Conservation (phyloP, 2,888 invertebrate genomes). For the Euzophera pinguis region DNA sequence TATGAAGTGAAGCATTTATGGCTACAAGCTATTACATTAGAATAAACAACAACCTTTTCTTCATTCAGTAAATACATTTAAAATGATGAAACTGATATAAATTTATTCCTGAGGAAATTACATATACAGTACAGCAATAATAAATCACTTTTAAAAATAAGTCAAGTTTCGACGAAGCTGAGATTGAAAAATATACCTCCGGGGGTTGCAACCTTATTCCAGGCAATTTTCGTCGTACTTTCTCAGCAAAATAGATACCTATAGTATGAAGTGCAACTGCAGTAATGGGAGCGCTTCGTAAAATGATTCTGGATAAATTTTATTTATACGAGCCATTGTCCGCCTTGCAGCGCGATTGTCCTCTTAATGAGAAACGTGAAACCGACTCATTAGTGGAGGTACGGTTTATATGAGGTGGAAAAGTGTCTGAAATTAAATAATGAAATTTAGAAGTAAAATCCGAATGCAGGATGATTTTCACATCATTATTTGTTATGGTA, state of each 20-base stretch:
- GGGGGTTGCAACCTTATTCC: constrained; percentile 36
- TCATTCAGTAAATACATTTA: background rate
- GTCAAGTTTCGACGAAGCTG: constrained; percentile 35
- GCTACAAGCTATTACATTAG: too few relatives aligned
- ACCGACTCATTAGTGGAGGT: constrained; percentile 18
- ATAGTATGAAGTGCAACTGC: constrained; percentile 13
- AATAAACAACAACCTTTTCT: too few relatives aligned
- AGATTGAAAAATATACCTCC: constrained; percentile 35
- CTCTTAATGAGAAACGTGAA: constrained; percentile 25
- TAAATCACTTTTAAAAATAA: background rate
- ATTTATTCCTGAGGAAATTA: too few relatives aligned
- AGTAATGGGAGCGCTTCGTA: constrained; percentile 14
- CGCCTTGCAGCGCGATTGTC: constrained; percentile 16
- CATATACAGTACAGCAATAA: background rate
- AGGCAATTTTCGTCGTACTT: constrained; percentile 33
- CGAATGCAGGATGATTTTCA: background rate
- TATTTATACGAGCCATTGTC: constrained; percentile 19
- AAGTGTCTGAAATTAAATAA: constrained; percentile 7
- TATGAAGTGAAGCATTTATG: too few relatives aligned
- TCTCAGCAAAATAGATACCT: constrained; percentile 26
- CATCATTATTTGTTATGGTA: too few relatives aligned
- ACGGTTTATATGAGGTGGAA: constrained; percentile 14
- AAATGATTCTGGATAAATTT: constrained; percentile 20
- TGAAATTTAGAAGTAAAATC: background rate
- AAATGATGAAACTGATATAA: background rate